Percentiles rank a stretch among this genome's conserved stretches.
phyloP scores from a whole-genome alignment of 2,888 invertebrate species.

The Hirtodrosophila cameraria region DNA sequence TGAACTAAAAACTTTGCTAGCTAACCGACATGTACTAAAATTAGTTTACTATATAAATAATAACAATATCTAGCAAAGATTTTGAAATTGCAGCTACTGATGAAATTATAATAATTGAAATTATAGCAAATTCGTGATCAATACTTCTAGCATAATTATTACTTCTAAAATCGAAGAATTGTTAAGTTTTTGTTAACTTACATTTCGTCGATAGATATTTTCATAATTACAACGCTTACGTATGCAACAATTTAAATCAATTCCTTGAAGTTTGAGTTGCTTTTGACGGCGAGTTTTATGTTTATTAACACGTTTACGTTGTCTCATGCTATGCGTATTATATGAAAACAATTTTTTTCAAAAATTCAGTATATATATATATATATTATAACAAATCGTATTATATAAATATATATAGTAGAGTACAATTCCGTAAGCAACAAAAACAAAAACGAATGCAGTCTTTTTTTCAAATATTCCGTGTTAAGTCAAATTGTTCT shows the following conservation, averaged over 20 bases:
- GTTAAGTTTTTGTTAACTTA: constrained; percentile 37
- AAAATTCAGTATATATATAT: constrained; percentile 3
- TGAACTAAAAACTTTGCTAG: not conserved
- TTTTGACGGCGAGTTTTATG: constrained; percentile 46
- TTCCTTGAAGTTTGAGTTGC: constrained; percentile 32
- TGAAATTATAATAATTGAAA: not conserved
- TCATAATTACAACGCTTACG: constrained; percentile 67
- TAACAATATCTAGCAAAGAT: too few relatives aligned
- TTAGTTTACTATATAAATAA: too few relatives aligned
- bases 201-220: constrained; percentile 63
- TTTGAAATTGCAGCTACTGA: too few relatives aligned
- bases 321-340: constrained; percentile 67
- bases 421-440: constrained; percentile 38
- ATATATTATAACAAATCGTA: constrained; percentile 32
- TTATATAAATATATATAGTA: constrained; percentile 56
- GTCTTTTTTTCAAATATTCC: constrained; percentile 26
- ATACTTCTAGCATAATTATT: too few relatives aligned
- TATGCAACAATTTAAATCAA: constrained; percentile 59
- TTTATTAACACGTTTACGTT: constrained; percentile 53
- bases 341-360: constrained; percentile 1
- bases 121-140: too few relatives aligned
- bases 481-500: constrained; percentile 29
- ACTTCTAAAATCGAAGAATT: not conserved
- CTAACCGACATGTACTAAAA: not conserved
- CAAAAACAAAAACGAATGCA: constrained; percentile 22